phyloP scores from a whole-genome alignment of 2,113 vertebrate genomes.

The Pelodiscus sinensis region DNA sequence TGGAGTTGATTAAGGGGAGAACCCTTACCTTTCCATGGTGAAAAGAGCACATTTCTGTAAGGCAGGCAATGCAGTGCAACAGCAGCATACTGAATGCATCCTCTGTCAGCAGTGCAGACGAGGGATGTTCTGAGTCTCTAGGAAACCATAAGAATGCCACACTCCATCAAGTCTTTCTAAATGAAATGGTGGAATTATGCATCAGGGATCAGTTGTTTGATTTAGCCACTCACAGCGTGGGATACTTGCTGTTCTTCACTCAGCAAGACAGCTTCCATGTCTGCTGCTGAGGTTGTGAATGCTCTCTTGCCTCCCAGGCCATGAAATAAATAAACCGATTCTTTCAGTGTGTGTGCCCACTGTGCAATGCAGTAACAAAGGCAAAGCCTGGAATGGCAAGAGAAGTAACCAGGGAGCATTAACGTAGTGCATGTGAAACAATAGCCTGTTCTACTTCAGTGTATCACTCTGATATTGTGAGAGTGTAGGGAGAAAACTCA shows the following conservation, averaged over 20 bases:
- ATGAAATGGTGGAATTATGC: neutral
- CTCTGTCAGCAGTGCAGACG: neutral
- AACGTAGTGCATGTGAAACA: neutral
- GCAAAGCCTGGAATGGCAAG: neutral
- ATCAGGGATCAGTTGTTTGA: neutral
- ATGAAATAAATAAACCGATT: neutral
- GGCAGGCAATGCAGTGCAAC: neutral
- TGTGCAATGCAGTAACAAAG: neutral
- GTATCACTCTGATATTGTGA: neutral
- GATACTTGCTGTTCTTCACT: neutral
- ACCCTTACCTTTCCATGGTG: neutral
- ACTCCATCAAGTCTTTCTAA: neutral
- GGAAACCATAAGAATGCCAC: neutral
- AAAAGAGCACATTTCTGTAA: neutral
- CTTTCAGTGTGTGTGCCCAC: neutral
- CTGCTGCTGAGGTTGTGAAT: neutral
- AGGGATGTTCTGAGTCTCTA: neutral
- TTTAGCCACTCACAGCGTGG: neutral
- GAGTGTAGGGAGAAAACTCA: conserved; percentile 6
- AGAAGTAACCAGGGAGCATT: neutral
- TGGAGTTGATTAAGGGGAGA: neutral
- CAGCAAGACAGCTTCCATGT: neutral
- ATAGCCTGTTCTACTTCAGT: fast-evolving
- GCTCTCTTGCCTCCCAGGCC: neutral
- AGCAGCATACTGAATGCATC: neutral